A percentile compares a stretch with the other conserved stretches of the same genome.
These are phyloP conservation scores for Drosophila neocordata DNA, from an alignment of 1,140 invertebrate genomes.

Conservation along the genomic window DNA sequence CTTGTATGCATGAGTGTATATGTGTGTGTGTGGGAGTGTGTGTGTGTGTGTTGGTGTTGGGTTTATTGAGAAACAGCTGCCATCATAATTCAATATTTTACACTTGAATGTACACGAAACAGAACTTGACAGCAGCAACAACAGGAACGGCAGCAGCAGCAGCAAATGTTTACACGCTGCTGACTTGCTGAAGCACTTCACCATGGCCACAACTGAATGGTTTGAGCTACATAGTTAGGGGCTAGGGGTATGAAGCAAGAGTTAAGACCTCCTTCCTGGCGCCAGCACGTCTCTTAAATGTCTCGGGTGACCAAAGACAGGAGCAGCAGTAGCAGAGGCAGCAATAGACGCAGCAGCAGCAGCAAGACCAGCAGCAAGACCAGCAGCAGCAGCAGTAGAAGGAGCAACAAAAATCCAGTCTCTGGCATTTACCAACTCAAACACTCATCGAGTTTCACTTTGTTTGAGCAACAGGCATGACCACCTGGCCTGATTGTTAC, in stretches of 20 bases:
- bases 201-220: slow-evolving; percentile 40
- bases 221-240: slow-evolving; percentile 15
- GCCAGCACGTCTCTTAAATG: slow-evolving; percentile 59
- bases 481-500: slow-evolving; percentile 9
- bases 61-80: slow-evolving; percentile 77
- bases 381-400: no score
- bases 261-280: slow-evolving; percentile 23
- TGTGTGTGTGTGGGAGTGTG: not conserved
- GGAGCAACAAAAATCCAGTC: not conserved
- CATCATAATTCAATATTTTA: slow-evolving; percentile 81
- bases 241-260: not conserved
- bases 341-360: no score
- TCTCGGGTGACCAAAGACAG: slow-evolving; percentile 55
- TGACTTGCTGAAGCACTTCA: slow-evolving; percentile 60
- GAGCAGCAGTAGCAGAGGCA: not conserved
- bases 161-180: slow-evolving; percentile 78
- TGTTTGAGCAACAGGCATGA: slow-evolving; percentile 39
- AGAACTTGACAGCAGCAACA: slow-evolving; percentile 63
- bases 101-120: slow-evolving; percentile 75
- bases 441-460: slow-evolving; percentile 1
- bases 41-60: slow-evolving; percentile 2
- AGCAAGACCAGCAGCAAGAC: no score
- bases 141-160: slow-evolving; percentile 45
- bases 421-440: not conserved
- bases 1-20: not conserved